A percentile compares a stretch with the other conserved stretches of the same genome.
Conservation (phyloP, 2,888 invertebrate genomes). For the Epirrhoe alternata region DNA sequence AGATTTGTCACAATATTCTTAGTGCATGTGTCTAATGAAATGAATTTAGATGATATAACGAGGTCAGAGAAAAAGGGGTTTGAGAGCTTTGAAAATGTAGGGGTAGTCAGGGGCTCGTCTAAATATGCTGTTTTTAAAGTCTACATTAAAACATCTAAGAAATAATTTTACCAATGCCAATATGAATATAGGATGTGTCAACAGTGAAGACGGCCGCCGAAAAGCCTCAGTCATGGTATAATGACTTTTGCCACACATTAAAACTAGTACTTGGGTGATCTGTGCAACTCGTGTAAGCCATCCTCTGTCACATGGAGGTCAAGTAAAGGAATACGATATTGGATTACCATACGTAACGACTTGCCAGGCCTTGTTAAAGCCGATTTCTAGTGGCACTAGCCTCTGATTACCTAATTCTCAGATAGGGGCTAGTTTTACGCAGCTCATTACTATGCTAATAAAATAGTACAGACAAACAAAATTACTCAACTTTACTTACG, state of each 20-base stretch:
- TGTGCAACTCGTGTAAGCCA: neutral
- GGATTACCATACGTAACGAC: conserved; percentile 29
- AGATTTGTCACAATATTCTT: too few relatives aligned
- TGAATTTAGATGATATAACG: too few relatives aligned
- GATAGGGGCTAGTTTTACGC: conserved; percentile 34
- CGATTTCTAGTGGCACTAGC: conserved; percentile 26
- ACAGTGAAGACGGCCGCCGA: too few relatives aligned
- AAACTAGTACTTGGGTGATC: neutral
- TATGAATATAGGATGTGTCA: too few relatives aligned
- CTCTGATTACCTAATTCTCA: conserved; percentile 35
- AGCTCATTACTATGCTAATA: conserved; percentile 51
- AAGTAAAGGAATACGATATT: neutral
- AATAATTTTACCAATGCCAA: too few relatives aligned
- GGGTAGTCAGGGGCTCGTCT: too few relatives aligned
- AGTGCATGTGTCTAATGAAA: neutral
- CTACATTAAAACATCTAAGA: too few relatives aligned
- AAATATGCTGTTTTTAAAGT: too few relatives aligned
- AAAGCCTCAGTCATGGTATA: too few relatives aligned
- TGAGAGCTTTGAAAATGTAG: too few relatives aligned
- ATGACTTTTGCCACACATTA: too few relatives aligned
- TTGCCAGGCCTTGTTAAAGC: conserved; percentile 24
- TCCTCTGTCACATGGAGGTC: neutral
- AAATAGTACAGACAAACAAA: conserved; percentile 39
- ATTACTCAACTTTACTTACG: conserved; percentile 28
- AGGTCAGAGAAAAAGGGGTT: too few relatives aligned